Evolutionary conservation across 2,113 vertebrate genomes (phyloP).

Genomic region (Oryzias melastigma): DNA sequence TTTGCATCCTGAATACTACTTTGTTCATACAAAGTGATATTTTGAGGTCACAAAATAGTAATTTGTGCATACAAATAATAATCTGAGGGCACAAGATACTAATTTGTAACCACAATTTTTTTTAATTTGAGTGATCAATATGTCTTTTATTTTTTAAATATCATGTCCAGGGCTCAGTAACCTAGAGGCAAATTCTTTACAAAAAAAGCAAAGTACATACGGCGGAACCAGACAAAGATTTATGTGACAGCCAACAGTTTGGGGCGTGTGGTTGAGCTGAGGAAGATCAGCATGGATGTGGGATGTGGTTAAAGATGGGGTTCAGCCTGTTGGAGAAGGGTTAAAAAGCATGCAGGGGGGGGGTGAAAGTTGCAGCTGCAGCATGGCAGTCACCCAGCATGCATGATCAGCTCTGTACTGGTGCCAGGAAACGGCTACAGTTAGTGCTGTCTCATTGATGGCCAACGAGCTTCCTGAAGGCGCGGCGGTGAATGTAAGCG

Average conservation of each 20-base stretch:
- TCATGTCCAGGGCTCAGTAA: not conserved
- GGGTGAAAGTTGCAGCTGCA: conserved; percentile 36
- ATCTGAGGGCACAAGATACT: no score
- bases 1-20: no score
- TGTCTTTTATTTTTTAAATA: not conserved
- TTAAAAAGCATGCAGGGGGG: conserved; percentile 3
- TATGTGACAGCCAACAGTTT: conserved; percentile 45
- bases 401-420: conserved; percentile 34
- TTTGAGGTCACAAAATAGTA: no score
- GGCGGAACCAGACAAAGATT: conserved; percentile 12
- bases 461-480: conserved; percentile 70
- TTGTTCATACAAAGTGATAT: no score
- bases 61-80: no score
- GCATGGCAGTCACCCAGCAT: conserved; percentile 6
- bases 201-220: not conserved
- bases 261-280: conserved; percentile 38
- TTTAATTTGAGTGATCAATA: no score
- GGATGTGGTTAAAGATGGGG: conserved; percentile 54
- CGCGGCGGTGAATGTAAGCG: conserved; percentile 6
- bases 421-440: conserved; percentile 71
- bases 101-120: no score
- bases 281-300: conserved; percentile 52
- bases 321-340: conserved; percentile 13
- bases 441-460: conserved; percentile 77
- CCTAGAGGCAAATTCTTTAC: not conserved